Percentiles rank a stretch among this genome's conserved stretches.
phyloP scores from a whole-genome alignment of 23 tunicate genomes.

The Trididemnum clinides region DNA sequence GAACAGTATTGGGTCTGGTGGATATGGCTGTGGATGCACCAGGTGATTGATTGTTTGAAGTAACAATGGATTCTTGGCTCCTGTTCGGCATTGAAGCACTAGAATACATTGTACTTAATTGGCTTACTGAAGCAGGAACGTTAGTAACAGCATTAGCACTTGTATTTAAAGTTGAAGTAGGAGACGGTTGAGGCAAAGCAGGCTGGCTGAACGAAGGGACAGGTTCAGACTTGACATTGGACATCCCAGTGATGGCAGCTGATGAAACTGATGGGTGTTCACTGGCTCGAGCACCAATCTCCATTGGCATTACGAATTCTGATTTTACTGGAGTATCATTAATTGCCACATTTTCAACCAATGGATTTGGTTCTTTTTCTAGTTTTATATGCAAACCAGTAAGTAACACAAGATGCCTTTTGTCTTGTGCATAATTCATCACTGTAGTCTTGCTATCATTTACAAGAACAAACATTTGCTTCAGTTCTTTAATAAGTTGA shows the following conservation, averaged over 20 bases:
- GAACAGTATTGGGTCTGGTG: background rate
- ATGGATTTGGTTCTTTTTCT: constrained; percentile 57
- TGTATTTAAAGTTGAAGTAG: background rate
- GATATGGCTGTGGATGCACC: background rate
- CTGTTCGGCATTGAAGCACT: background rate
- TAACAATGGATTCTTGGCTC: background rate
- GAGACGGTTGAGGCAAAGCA: background rate
- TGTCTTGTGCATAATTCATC: constrained; percentile 90
- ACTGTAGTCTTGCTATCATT: constrained; percentile 18
- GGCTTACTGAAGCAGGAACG: background rate
- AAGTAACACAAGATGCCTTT: constrained; percentile 68
- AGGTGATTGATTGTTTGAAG: background rate
- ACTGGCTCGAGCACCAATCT: background rate
- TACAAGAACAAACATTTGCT: constrained; percentile 37
- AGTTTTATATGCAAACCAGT: constrained; percentile 66
- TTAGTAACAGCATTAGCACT: background rate
- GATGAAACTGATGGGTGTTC: background rate
- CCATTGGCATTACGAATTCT: background rate
- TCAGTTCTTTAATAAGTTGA: constrained; percentile 41
- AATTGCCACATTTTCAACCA: constrained; percentile 23
- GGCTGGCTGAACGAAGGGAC: background rate
- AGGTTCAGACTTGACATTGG: background rate
- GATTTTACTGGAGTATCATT: background rate
- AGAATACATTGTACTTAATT: background rate
- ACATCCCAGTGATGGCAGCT: too few species aligned